phyloP scores from a whole-genome alignment of 2,888 invertebrate genomes.

The Neuroscelio doddi region DNA sequence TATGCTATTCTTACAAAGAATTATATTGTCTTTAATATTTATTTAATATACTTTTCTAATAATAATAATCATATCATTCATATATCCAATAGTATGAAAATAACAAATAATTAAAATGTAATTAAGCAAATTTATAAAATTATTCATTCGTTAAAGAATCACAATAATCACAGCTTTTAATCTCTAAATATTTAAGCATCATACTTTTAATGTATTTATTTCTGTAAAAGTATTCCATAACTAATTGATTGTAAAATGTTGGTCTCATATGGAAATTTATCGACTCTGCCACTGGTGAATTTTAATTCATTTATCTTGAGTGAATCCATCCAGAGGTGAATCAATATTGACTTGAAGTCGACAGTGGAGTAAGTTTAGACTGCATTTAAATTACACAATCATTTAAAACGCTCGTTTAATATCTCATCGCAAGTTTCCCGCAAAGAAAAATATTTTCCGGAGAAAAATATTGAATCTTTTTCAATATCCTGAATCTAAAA shows the following conservation, averaged over 20 bases:
- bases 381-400: conserved; percentile 33
- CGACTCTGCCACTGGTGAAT: conserved; percentile 36
- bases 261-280: conserved; percentile 45
- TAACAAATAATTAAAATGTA: too few relatives aligned
- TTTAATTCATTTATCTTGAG: conserved; percentile 45
- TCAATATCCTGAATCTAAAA: too few relatives aligned
- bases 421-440: conserved; percentile 29
- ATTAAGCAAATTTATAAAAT: too few relatives aligned
- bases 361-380: conserved; percentile 41
- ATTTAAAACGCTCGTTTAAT: conserved; percentile 37
- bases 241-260: conserved; percentile 33
- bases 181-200: too few relatives aligned
- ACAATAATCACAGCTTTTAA: too few relatives aligned
- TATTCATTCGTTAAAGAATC: too few relatives aligned
- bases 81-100: too few relatives aligned
- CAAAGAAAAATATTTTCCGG: conserved; percentile 38
- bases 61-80: too few relatives aligned
- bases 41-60: too few relatives aligned
- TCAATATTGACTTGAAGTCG: conserved; percentile 45
- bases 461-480: conserved; percentile 39
- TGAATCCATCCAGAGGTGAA: conserved; percentile 43
- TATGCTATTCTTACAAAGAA: too few relatives aligned
- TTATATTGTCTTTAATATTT: too few relatives aligned
- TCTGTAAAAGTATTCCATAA: conserved; percentile 30
- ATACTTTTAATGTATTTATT: too few relatives aligned